These are phyloP conservation scores for Saiga tatarica DNA, from an alignment of 2,113 vertebrate genomes.

Conservation along the genomic window DNA sequence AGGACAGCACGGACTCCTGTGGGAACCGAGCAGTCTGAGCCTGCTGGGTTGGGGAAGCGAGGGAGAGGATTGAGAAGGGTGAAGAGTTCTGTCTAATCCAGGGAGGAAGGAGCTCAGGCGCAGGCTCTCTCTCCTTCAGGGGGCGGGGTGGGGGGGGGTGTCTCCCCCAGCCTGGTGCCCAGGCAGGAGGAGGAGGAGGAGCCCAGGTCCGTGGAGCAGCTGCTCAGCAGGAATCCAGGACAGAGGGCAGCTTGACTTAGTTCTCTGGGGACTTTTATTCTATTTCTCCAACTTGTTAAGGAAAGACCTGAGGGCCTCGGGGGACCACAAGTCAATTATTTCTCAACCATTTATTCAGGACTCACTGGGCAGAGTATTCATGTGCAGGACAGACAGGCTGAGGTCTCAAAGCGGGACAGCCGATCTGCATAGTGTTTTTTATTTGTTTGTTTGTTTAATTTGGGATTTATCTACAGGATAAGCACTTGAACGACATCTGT, in stretches of 20 bases:
- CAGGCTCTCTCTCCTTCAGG: not conserved
- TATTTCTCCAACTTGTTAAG: constrained; percentile 16
- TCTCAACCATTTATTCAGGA: constrained; percentile 47
- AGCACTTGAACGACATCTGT: not conserved
- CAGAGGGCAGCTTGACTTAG: constrained; percentile 23
- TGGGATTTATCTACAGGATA: not conserved
- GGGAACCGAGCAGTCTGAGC: not conserved
- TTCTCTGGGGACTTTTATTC: constrained; percentile 13
- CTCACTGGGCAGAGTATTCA: constrained; percentile 30
- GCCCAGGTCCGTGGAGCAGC: not conserved
- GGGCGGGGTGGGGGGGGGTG: not conserved
- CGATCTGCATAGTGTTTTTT: not conserved
- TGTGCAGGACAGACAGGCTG: not conserved
- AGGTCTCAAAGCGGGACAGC: not conserved
- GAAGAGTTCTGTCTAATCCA: not conserved
- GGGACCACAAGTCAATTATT: constrained; percentile 9
- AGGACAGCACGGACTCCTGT: accelerated
- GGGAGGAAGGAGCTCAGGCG: not conserved
- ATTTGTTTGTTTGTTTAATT: not conserved
- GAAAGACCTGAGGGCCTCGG: constrained; percentile 12
- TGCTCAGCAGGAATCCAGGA: constrained; percentile 6
- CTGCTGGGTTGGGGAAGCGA: not conserved
- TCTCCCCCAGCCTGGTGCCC: not conserved
- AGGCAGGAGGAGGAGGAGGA: not conserved
- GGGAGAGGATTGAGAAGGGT: not conserved